phyloP scores from a whole-genome alignment of 2,888 invertebrate genomes.

The Eupithecia subfuscata region DNA sequence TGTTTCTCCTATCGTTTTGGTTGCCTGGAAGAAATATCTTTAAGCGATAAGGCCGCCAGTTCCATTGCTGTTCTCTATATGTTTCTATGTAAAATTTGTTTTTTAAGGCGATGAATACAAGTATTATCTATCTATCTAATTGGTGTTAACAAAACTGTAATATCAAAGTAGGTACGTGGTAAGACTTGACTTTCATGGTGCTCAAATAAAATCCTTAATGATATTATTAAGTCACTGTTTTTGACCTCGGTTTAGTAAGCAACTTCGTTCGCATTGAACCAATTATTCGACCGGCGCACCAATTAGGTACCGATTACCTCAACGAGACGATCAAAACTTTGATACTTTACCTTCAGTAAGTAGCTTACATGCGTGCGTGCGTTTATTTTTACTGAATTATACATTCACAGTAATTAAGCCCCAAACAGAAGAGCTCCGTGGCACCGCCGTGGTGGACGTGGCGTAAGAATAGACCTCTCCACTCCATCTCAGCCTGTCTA shows the following conservation, averaged over 20 bases:
- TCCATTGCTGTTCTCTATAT: too few species aligned
- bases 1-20: too few species aligned
- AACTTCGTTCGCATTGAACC: neutral
- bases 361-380: neutral
- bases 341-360: neutral
- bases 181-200: neutral
- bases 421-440: neutral
- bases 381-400: neutral
- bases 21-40: too few species aligned
- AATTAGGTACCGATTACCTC: constrained; percentile 5
- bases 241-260: neutral
- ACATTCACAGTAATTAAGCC: neutral
- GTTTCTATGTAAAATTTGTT: too few species aligned
- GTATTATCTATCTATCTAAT: too few species aligned
- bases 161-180: neutral
- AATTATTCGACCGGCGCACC: constrained; percentile 8
- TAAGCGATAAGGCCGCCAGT: too few species aligned
- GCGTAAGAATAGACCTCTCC: neutral
- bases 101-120: too few species aligned
- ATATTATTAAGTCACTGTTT: neutral
- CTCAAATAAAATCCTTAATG: neutral
- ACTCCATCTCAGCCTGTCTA: neutral
- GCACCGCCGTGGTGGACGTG: neutral
- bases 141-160: neutral
- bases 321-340: constrained; percentile 3